phyloP scores from a whole-genome alignment of 2,888 invertebrate species.

The Ophraella communa region DNA sequence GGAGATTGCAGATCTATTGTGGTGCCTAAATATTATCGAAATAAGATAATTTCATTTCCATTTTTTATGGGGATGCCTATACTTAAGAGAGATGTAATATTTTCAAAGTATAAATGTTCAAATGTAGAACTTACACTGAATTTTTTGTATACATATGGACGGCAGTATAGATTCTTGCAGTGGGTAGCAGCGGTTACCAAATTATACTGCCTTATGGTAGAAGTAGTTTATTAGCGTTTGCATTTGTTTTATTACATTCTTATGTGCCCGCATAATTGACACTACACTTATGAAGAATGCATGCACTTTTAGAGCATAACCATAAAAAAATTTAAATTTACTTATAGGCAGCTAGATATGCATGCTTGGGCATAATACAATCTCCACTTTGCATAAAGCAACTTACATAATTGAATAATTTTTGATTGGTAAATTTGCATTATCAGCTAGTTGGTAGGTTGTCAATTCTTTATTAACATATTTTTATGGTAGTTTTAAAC shows the following conservation, averaged over 20 bases:
- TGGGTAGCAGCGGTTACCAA: background rate
- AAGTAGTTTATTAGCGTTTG: no score
- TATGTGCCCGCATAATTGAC: background rate
- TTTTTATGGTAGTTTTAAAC: no score
- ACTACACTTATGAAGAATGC: background rate
- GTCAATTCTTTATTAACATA: no score
- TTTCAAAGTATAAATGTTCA: no score
- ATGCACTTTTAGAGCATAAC: slow-evolving; percentile 18
- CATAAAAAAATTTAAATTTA: slow-evolving; percentile 11
- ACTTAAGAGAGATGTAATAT: no score
- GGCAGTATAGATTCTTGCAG: background rate
- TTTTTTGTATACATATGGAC: no score
- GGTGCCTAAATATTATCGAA: no score
- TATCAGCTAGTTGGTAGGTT: no score
- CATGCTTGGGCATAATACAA: slow-evolving; percentile 17
- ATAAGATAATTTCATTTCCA: no score
- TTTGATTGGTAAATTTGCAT: background rate
- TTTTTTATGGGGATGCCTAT: no score
- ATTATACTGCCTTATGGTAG: background rate
- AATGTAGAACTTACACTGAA: no score
- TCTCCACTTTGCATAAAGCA: slow-evolving; percentile 16
- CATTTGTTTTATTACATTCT: background rate
- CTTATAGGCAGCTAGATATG: slow-evolving; percentile 12
- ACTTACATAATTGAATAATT: background rate
- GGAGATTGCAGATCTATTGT: no score